phyloP scores from a whole-genome alignment of 2,888 invertebrate species.

The Caenorhabditis angaria region DNA sequence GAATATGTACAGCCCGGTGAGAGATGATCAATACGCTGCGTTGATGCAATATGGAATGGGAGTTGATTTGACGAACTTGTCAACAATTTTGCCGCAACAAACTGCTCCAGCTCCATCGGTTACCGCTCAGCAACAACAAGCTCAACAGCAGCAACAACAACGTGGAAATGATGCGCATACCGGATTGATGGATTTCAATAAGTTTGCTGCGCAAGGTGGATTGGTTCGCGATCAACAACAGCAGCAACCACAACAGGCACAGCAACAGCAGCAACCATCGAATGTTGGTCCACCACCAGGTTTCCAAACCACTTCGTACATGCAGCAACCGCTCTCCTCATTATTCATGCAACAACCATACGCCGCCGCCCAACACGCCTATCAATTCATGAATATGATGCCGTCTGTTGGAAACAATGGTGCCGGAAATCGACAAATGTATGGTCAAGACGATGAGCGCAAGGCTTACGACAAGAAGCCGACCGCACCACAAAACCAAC shows the following conservation, averaged over 20 bases:
- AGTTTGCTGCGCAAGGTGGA: slow-evolving; percentile 46
- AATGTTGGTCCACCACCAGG: slow-evolving; percentile 60
- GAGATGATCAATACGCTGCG: slow-evolving; percentile 52
- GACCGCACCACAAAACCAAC: slow-evolving; percentile 29
- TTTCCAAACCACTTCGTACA: slow-evolving; percentile 45
- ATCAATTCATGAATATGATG: slow-evolving; percentile 50
- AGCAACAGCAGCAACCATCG: slow-evolving; percentile 47
- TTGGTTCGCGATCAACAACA: slow-evolving; percentile 45
- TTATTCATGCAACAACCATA: slow-evolving; percentile 53
- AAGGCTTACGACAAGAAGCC: slow-evolving; percentile 49
- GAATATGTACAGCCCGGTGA: slow-evolving; percentile 54
- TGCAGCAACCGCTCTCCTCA: slow-evolving; percentile 46
- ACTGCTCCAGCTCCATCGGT: slow-evolving; percentile 26
- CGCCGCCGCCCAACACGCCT: slow-evolving; percentile 23
- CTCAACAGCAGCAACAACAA: slow-evolving; percentile 28
- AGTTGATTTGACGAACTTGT: slow-evolving; percentile 47
- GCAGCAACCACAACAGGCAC: no score
- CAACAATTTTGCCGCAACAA: slow-evolving; percentile 46
- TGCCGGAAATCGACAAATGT: slow-evolving; percentile 49
- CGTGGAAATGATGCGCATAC: slow-evolving; percentile 44
- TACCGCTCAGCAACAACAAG: no score
- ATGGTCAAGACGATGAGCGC: slow-evolving; percentile 45
- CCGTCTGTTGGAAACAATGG: slow-evolving; percentile 41
- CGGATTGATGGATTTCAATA: slow-evolving; percentile 46
- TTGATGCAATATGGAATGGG: slow-evolving; percentile 56